A percentile compares a stretch with the other conserved stretches of the same genome.
Conservation (phyloP, 2,888 invertebrate genomes). For the Acrobasis consociella region DNA sequence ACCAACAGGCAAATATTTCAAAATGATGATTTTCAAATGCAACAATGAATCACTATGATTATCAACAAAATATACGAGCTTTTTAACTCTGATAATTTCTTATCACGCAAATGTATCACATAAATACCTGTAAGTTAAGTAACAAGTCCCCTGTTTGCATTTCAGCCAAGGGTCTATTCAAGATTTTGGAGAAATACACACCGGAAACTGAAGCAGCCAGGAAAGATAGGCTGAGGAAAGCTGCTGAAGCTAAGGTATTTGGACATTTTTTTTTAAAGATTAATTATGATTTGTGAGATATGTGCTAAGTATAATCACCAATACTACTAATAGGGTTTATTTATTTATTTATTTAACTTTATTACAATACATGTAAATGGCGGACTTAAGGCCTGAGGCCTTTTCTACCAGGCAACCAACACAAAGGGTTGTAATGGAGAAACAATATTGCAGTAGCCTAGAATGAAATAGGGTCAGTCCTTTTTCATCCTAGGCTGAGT, state of each 20-base stretch:
- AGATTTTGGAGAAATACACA: slow-evolving; percentile 97
- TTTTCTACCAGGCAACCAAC: too few species aligned
- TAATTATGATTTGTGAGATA: too few species aligned
- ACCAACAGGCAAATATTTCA: too few species aligned
- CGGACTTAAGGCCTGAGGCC: too few species aligned
- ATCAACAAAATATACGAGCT: slow-evolving; percentile 79
- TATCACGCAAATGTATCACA: neutral
- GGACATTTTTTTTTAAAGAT: neutral
- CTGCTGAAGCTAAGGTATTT: slow-evolving; percentile 91
- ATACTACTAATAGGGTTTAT: too few species aligned
- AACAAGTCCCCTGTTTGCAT: slow-evolving; percentile 36
- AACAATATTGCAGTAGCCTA: too few species aligned
- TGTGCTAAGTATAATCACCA: too few species aligned
- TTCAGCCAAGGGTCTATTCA: slow-evolving; percentile 97
- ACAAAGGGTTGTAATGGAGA: too few species aligned
- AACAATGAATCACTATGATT: slow-evolving; percentile 79
- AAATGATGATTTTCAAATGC: slow-evolving; percentile 76
- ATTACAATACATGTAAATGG: too few species aligned
- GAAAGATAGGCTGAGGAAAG: slow-evolving; percentile 93
- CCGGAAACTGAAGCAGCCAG: slow-evolving; percentile 97
- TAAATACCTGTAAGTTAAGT: slow-evolving; percentile 18
- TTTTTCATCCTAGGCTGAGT: too few species aligned
- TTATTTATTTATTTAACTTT: too few species aligned
- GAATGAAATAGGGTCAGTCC: too few species aligned
- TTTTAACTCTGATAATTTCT: slow-evolving; percentile 78